Conservation (phyloP, 1,140 invertebrate species). For the Apocrypta bakeri region DNA sequence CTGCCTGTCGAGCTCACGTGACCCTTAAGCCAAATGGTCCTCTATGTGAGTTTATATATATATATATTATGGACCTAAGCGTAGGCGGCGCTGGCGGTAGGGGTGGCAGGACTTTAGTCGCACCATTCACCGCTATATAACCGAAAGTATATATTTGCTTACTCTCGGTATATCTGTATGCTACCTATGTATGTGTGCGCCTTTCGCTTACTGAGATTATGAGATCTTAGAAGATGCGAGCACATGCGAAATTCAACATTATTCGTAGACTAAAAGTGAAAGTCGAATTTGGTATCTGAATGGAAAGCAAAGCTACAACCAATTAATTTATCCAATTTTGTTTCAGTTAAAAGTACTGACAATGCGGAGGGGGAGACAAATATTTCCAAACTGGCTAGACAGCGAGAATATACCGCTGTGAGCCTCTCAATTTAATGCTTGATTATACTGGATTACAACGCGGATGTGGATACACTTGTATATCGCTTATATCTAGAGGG, state of each 20-base stretch:
- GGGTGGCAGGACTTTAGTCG: background rate
- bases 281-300: background rate
- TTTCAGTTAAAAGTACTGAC: background rate
- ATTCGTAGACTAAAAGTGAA: background rate
- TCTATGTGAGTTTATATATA: background rate
- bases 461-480: background rate
- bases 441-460: background rate
- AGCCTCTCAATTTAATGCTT: background rate
- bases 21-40: conserved; percentile 27
- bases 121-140: conserved; percentile 10
- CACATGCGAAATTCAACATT: background rate
- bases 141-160: background rate
- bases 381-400: background rate
- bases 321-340: background rate
- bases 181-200: too few relatives aligned
- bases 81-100: background rate
- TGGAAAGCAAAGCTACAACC: background rate
- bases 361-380: background rate
- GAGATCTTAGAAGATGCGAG: background rate
- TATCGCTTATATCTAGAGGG: background rate
- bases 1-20: conserved; percentile 23
- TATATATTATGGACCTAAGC: background rate
- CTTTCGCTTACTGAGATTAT: background rate
- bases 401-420: background rate
- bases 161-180: background rate